Base-by-base conservation (phyloP, 1,140 invertebrate genomes). In the Doryteuthis pealeii region DNA sequence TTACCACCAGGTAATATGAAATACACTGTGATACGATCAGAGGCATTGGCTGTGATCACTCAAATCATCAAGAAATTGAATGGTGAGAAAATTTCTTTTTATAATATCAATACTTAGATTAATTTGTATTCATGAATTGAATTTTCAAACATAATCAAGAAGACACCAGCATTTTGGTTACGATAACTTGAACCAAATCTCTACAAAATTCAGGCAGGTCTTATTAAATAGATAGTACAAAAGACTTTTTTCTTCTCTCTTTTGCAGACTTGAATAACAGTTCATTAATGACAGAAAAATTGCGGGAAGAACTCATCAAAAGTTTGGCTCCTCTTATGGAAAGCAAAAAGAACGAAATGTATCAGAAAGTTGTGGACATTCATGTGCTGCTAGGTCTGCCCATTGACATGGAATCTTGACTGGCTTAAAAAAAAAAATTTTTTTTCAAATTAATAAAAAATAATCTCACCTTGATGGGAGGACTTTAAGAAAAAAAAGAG, bases 1-100 rank as follows among this genome's bases (percentile, higher is more conserved):
- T n/a, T n/a, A n/a, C 15, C 76, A 77, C 14, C 78, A 85, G 82
- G 77, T 72, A 84, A 85, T 74, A 70, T 82, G 14, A 85, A 85
- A 70, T 85, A 84, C 75, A 76, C 83, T 72, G 78, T 80, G 73
- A 80, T 85, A 70, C 73, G 84, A 71, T 76, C 78, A 49, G 83
- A 85, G 70, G 74, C 80, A 14, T 72, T 84, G 65, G 70, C 75
- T 62, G 54, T 82, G 14, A 80, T 80, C 18, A 77, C 82, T 40
- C 54, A 77, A 18, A 75, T 83, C 22, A n/a, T 83, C n/a, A 31
- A 74, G 4, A 78, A 76, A 76, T 68, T 84, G 2, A 71, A 69
- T 78, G 84, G 84, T 84, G 78, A 73, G n/a, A 31, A 15, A 12
- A 49, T 49, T n/a, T n/a, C n/a, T n/a, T n/a, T n/a, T n/a, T n/a